These are phyloP conservation scores for Porites rus DNA, from an alignment of 92 coral and sea anemone genomes.

Conservation along the genomic window DNA sequence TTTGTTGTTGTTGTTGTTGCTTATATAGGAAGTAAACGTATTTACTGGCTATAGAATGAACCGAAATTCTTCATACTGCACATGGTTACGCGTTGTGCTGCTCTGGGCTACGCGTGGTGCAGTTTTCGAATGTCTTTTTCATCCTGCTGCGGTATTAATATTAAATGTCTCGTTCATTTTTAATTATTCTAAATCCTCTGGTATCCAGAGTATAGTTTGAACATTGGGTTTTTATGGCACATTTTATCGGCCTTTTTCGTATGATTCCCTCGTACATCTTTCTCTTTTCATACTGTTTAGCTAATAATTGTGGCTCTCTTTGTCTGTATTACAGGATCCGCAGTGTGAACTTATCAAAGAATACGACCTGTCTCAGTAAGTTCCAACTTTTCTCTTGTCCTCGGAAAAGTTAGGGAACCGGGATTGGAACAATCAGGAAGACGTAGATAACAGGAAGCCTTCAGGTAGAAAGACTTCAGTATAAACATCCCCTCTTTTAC, in stretches of 20 bases:
- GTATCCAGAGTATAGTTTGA: not conserved
- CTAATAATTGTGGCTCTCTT: not conserved
- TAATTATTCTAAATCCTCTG: no score
- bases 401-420: not conserved
- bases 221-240: not conserved
- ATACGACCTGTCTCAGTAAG: constrained; percentile 95
- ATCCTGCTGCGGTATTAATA: no score
- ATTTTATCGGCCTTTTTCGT: not conserved
- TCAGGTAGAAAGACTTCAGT: not conserved
- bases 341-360: constrained; percentile 84
- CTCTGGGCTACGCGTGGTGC: no score
- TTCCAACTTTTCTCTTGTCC: not conserved
- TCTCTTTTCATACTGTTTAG: no score
- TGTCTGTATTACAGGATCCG: constrained; percentile 75
- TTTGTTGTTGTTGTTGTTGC: no score
- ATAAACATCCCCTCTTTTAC: no score
- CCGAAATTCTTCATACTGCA: no score
- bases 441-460: not conserved
- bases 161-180: no score
- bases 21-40: no score
- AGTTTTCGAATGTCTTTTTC: no score
- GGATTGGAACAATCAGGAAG: constrained; percentile 24
- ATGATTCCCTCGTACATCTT: not conserved
- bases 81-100: no score
- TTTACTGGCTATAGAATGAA: no score